Conservation (phyloP, 2,797 vertebrate species). For the Menidia menidia region DNA sequence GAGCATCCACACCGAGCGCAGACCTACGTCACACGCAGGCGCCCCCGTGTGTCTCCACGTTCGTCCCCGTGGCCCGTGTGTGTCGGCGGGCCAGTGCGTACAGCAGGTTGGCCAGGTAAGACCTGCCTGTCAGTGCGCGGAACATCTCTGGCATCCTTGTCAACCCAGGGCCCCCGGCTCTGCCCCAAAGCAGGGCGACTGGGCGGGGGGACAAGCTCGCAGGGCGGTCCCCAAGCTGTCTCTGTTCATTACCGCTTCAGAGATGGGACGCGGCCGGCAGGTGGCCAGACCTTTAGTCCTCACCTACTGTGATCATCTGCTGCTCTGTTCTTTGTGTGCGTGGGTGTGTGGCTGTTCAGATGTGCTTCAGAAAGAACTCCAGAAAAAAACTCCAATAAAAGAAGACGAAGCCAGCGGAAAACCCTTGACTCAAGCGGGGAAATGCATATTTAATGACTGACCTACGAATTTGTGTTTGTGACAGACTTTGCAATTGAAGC, state of each 20-base stretch:
- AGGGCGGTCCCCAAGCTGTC: conserved; percentile 93
- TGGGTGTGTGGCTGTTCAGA: conserved; percentile 40
- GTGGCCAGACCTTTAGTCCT: conserved; percentile 90
- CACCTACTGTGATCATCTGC: conserved; percentile 90
- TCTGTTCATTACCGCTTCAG: conserved; percentile 94
- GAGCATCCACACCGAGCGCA: conserved; percentile 35
- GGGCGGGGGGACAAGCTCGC: conserved; percentile 83
- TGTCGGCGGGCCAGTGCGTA: conserved; percentile 53
- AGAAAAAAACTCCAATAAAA: conserved; percentile 23
- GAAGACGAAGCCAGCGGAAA: conserved; percentile 45
- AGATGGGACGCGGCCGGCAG: conserved; percentile 90
- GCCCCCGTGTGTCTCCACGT: conserved; percentile 37
- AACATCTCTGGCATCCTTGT: conserved; percentile 92
- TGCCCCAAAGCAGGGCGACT: conserved; percentile 79
- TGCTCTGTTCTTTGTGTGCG: conserved; percentile 63
- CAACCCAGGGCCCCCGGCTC: conserved; percentile 83
- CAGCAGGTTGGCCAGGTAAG: conserved; percentile 84
- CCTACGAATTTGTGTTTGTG: conserved; percentile 54
- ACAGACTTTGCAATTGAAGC: conserved; percentile 33
- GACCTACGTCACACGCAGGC: conserved; percentile 24
- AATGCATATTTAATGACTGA: conserved; percentile 62
- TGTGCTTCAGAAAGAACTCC: conserved; percentile 44
- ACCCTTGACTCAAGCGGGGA: conserved; percentile 47
- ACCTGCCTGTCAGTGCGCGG: conserved; percentile 89
- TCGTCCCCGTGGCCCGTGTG: conserved; percentile 36